Base-by-base conservation (phyloP, 2,113 vertebrate species). In the Isichthys henryi region DNA sequence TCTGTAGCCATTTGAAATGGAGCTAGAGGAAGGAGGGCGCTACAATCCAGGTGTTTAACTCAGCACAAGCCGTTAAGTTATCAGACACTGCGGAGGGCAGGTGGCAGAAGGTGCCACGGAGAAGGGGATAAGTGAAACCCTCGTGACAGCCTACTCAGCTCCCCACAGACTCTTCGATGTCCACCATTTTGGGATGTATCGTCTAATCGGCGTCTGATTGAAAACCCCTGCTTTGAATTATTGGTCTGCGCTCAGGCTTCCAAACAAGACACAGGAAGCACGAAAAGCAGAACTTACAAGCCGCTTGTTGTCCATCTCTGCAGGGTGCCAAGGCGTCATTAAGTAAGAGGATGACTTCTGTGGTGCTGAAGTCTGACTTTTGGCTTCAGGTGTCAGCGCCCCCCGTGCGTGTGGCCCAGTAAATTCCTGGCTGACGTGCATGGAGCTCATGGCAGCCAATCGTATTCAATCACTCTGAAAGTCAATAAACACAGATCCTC, bases 401-500 rank as follows among this genome's bases (percentile, higher is more conserved):
- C 19, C 31, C 6, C 17, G n/a, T 11, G 39, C n/a, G 13, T 13
- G 31, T 48, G 39, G 77, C 80, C 88, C 52, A 58, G 80, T 53
- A 45, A 56, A 7, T 35, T 85, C 53, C 88, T 62, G 27, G 35
- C 43, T 45, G 88, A 89, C 31, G 39, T 43, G 35, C 53, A 11
- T 5, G 49, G 19, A 62, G 35, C 80, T 58, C n/a, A 48, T 39
- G n/a, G 80, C 88, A 48, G 35, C 80, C 88, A 80, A 58, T 50
- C 39, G 15, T n/a, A 85, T 62, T 89, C 80, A 85, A 89, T 89
- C 88, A 89, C 80, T 85, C 52, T 21, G 80, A 85, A 80, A 89
- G 88, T 89, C 88, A 89, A 89, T 89, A 89, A 89, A 89, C 88
- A 89, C 88, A 46, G 80, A 80, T 53, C 77, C 80, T 45, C 88